phyloP scores from a whole-genome alignment of 2,888 invertebrate genomes.

The Urechis unicinctus region DNA sequence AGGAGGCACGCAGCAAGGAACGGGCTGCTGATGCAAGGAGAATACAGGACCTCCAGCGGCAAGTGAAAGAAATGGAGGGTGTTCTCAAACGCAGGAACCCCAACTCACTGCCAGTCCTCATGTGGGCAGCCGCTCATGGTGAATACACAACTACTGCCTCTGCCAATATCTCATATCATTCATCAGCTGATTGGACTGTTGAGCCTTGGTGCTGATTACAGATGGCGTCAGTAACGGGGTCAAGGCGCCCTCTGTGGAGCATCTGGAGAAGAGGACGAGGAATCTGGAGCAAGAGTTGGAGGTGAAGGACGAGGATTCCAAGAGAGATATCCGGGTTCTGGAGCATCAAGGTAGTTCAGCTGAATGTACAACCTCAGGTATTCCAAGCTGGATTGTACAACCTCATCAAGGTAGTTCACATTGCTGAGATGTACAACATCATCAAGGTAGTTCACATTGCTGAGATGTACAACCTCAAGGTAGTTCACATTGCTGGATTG shows the following conservation, averaged over 20 bases:
- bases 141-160: no score
- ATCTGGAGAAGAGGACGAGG: slow-evolving; percentile 36
- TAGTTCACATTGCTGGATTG: no score
- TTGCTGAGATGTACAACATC: slow-evolving; percentile 41
- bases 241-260: slow-evolving; percentile 26
- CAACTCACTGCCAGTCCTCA: slow-evolving; percentile 43
- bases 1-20: slow-evolving; percentile 34
- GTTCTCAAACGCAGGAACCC: slow-evolving; percentile 42
- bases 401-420: no score
- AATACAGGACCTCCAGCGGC: slow-evolving; percentile 46
- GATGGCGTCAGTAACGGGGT: slow-evolving; percentile 8
- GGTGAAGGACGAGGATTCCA: slow-evolving; percentile 36
- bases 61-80: slow-evolving; percentile 47
- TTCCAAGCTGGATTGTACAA: no score
- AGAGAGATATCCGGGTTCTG: slow-evolving; percentile 33
- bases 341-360: no score
- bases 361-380: no score
- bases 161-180: no score
- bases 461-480: not conserved
- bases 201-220: slow-evolving; percentile 1
- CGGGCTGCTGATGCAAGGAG: slow-evolving; percentile 38
- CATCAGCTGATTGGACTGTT: not conserved
- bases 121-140: slow-evolving; percentile 43
- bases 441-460: slow-evolving; percentile 31
- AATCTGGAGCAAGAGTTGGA: slow-evolving; percentile 42